Percentiles rank a stretch among this genome's conserved stretches.
These are phyloP conservation scores for Anorthoa munda DNA, from an alignment of 2,888 invertebrate species.

Conservation along the genomic window DNA sequence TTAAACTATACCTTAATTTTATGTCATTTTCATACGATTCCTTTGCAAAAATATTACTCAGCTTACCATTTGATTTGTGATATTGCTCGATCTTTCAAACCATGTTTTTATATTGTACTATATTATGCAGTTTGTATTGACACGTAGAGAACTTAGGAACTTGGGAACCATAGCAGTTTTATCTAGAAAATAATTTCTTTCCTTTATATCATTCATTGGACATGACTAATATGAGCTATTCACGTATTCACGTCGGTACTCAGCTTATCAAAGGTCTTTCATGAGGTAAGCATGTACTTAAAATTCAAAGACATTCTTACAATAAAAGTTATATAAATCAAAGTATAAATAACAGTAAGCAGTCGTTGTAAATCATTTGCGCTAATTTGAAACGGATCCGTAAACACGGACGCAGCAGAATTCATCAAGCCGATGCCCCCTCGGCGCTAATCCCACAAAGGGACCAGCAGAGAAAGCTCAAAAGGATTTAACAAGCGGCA, in stretches of 20 bases:
- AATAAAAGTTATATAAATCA: constrained; percentile 78
- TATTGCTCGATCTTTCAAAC: neutral
- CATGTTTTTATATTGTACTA: neutral
- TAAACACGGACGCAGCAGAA: constrained; percentile 77
- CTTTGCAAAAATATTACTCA: neutral
- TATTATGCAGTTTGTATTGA: neutral
- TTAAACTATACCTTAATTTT: neutral
- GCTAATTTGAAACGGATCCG: constrained; percentile 89
- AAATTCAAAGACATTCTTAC: constrained; percentile 53
- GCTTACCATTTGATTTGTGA: neutral
- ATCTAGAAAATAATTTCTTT: neutral
- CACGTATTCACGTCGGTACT: constrained; percentile 6
- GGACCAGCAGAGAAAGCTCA: constrained; percentile 83
- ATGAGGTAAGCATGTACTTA: constrained; percentile 33
- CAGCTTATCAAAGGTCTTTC: constrained; percentile 23
- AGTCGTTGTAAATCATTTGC: constrained; percentile 83
- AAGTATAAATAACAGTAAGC: constrained; percentile 80
- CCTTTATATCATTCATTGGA: neutral
- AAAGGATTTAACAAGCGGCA: constrained; percentile 91
- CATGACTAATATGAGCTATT: neutral
- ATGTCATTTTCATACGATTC: neutral
- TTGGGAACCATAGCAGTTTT: neutral
- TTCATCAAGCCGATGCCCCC: constrained; percentile 75
- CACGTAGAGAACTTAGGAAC: neutral
- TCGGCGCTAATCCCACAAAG: constrained; percentile 87